These are phyloP conservation scores for Actinernus sp. DNA, from an alignment of 92 coral and sea anemone species.

Conservation along the genomic window DNA sequence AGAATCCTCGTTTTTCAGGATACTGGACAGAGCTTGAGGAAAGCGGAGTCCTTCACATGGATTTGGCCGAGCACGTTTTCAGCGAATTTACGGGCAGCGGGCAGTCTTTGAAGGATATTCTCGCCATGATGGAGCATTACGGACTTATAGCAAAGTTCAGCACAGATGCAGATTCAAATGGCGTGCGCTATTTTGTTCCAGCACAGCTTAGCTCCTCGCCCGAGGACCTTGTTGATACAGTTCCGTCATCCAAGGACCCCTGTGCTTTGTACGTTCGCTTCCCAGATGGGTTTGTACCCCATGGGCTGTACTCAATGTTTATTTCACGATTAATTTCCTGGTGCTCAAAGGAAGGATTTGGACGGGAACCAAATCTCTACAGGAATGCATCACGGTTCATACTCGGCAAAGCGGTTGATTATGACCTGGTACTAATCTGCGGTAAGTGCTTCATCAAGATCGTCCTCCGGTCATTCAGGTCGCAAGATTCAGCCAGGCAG, in stretches of 20 bases:
- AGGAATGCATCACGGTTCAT: conserved; percentile 76
- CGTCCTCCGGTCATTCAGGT: conserved; percentile 18
- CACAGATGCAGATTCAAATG: conserved; percentile 1
- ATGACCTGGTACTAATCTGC: conserved; percentile 69
- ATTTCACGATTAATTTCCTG: conserved; percentile 70
- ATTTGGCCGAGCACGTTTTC: conserved; percentile 66
- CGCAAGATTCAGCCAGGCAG: neutral
- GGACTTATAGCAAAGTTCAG: conserved; percentile 72
- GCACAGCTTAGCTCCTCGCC: conserved; percentile 87
- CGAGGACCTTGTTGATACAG: conserved; percentile 58
- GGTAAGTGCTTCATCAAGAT: conserved; percentile 75
- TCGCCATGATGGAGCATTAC: conserved; percentile 78
- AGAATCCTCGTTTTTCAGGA: conserved; percentile 76
- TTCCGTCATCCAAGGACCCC: conserved; percentile 39
- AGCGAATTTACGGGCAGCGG: conserved; percentile 63
- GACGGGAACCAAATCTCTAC: conserved; percentile 71
- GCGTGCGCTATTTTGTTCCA: conserved; percentile 69
- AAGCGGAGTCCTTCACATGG: conserved; percentile 62
- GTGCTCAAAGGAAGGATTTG: conserved; percentile 67
- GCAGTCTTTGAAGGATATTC: conserved; percentile 63
- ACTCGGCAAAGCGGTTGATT: conserved; percentile 33
- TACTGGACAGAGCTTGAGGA: conserved; percentile 79
- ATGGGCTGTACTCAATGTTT: conserved; percentile 73
- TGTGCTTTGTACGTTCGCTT: conserved; percentile 75
- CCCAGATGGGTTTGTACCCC: conserved; percentile 86